Conservation (phyloP, 2,888 invertebrate genomes). For the Julus scandinavius region DNA sequence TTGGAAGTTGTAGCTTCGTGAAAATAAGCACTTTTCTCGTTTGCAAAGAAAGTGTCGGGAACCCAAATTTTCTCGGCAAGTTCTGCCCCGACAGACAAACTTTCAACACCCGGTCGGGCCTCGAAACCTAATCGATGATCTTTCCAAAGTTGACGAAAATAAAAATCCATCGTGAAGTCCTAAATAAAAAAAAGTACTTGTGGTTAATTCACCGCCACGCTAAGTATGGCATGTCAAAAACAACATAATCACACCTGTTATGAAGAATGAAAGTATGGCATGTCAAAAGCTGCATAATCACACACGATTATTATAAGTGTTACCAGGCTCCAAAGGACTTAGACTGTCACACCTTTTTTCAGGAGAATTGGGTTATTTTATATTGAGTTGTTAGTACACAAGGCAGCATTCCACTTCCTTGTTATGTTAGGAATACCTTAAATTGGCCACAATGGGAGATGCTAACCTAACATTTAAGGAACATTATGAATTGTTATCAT, state of each 20-base stretch:
- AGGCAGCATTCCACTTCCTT: too few species aligned
- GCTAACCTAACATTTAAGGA: not conserved
- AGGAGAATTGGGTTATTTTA: too few species aligned
- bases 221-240: too few species aligned
- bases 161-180: constrained; percentile 99
- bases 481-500: not conserved
- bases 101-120: constrained; percentile 88
- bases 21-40: constrained; percentile 99
- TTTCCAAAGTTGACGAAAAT: constrained; percentile 99
- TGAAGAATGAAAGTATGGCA: too few species aligned
- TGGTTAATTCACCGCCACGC: too few species aligned
- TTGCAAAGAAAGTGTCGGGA: constrained; percentile 99
- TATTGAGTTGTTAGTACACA: too few species aligned
- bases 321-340: too few species aligned
- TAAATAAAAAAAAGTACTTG: constrained; percentile 64
- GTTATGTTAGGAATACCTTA: too few species aligned
- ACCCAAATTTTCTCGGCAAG: constrained; percentile 99
- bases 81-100: constrained; percentile 91
- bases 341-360: too few species aligned
- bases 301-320: too few species aligned
- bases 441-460: not conserved
- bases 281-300: too few species aligned
- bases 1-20: constrained; percentile 99
- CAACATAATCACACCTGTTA: too few species aligned
- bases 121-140: constrained; percentile 95